Conservation (phyloP, 1,140 invertebrate genomes). For the Rhagoletis zephyria region DNA sequence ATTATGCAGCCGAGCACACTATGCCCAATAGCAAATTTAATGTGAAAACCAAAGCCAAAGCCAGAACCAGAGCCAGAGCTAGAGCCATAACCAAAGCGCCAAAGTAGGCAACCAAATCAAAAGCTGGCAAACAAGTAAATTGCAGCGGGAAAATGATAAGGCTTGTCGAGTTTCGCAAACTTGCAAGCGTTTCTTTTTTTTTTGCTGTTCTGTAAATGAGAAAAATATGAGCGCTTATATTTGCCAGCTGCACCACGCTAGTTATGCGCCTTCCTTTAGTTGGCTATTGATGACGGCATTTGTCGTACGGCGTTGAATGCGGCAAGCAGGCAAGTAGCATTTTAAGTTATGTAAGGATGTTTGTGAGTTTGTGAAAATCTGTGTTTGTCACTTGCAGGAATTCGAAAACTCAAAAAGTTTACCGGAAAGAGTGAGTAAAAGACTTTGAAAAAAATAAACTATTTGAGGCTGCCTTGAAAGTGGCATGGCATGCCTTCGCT, state of each 20-base stretch:
- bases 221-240: conserved; percentile 26
- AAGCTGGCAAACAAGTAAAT: conserved; percentile 52
- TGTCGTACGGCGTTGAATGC: neutral
- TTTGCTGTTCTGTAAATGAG: neutral
- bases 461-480: conserved; percentile 25
- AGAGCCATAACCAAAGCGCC: neutral
- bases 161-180: neutral
- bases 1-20: conserved; percentile 45
- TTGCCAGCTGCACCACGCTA: neutral
- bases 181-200: neutral
- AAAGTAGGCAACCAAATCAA: conserved; percentile 30
- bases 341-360: neutral
- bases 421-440: neutral
- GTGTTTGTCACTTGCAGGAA: conserved; percentile 17
- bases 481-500: neutral
- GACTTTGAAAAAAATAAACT: neutral
- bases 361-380: neutral
- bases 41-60: neutral
- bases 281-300: neutral
- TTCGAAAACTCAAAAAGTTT: conserved; percentile 33
- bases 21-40: neutral
- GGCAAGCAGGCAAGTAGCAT: neutral
- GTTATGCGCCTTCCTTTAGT: neutral
- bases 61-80: neutral
- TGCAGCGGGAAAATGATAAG: conserved; percentile 47